Evolutionary conservation across 1,140 invertebrate species (phyloP), one percentile per base, ranked within the genome.

Genomic region (Akabosia matsudoensis): DNA sequence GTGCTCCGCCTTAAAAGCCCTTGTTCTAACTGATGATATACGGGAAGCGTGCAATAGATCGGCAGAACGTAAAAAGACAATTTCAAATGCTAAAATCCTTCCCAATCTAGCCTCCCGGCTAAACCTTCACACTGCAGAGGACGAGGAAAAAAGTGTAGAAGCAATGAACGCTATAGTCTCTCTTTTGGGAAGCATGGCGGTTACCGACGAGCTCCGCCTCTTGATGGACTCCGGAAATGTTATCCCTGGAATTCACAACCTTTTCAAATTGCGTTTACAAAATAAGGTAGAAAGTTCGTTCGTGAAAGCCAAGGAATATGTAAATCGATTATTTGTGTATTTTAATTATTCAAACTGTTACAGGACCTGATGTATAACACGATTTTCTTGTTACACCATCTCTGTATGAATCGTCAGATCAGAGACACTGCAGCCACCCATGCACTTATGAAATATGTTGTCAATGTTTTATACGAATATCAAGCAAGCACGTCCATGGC

Each of bases 141-240:
- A 51, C 10, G 33, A 34, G 13, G 70, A 37, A 34, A 26, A 33
- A 3, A 16, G 51, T 28, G 37, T 14, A 16, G 73, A 52, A 1
- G 76, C 76, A 22, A 22, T 80, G 45, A 80, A 78, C 33, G 28
- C 79, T 7, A 75, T 80, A n/a, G 34, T 80, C 1, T 37, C 75
- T 31, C 33, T 75, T 3, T 31, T 80, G 33, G 73, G 28, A 61
- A 73, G 70, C 0, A 73, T 80, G 73, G 77, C 79, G 10, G 34
- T 51, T 1, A 74, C 70, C 24, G 77, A 76, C 30, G 73, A 78
- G 13, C 54, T 73, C 24, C 74, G 77, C 51, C 24, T 73, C 18
- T 51, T 18, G 14, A 70, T 78, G 0, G 72, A 78, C 0, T 28
- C 37, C 0, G 75, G 73, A 24, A 74, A 56, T 51, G 67, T 54